Evolutionary conservation across 2,888 invertebrate species (phyloP).

Genomic region (Phymatocera aterrima): DNA sequence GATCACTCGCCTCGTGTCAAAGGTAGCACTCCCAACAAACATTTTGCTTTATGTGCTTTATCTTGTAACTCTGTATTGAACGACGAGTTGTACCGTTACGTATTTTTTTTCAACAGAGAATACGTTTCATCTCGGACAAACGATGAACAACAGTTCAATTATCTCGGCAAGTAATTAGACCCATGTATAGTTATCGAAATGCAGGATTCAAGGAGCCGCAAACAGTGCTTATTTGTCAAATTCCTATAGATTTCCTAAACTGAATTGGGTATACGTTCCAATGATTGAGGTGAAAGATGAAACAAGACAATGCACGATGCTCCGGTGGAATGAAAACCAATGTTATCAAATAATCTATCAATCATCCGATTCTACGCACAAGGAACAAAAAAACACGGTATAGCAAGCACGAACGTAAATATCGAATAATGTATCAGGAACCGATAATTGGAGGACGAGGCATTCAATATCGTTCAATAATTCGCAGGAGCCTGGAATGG

Average conservation of each 20-base stretch:
- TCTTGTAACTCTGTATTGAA: not conserved
- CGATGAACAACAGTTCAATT: not conserved
- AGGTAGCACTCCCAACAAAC: not conserved
- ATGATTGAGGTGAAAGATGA: not conserved
- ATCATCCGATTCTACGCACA: not conserved
- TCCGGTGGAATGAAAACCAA: not conserved
- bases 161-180: not conserved
- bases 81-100: not conserved
- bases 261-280: no score
- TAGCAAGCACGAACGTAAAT: slow-evolving; percentile 4
- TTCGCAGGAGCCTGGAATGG: not conserved
- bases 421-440: not conserved
- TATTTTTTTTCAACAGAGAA: not conserved
- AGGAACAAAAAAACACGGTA: not conserved
- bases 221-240: not conserved
- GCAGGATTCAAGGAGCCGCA: not conserved
- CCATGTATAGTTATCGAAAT: not conserved
- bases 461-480: not conserved
- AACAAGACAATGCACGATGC: not conserved
- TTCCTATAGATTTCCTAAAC: not conserved
- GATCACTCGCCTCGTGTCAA: not conserved
- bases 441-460: not conserved
- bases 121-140: no score
- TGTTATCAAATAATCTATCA: not conserved
- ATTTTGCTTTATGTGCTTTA: not conserved